Conservation (phyloP, 2,888 invertebrate genomes). For the Agrotis clavis region DNA sequence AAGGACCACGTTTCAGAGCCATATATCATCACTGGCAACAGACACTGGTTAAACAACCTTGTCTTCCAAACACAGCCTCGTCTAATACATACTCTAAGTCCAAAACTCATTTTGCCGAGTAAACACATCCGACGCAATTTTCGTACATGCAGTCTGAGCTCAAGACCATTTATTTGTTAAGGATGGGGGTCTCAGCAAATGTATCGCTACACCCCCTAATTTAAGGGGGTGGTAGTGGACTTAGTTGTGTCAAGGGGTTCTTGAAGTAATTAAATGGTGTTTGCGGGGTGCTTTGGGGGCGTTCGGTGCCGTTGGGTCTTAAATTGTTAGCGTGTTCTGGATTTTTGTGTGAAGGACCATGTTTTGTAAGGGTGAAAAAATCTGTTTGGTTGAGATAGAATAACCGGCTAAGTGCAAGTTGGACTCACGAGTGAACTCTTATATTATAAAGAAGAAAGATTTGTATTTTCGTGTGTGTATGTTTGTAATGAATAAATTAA, state of each 20-base stretch:
- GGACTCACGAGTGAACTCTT: too few species aligned
- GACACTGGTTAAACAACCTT: too few species aligned
- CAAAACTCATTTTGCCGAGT: conserved; percentile 59
- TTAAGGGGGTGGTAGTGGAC: conserved; percentile 48
- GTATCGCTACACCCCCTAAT: conserved; percentile 57
- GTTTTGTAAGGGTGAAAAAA: not conserved
- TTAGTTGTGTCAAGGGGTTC: conserved; percentile 48
- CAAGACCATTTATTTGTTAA: conserved; percentile 63
- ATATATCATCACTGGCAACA: too few species aligned
- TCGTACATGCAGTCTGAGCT: conserved; percentile 54
- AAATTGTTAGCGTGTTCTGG: not conserved
- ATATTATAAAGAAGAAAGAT: too few species aligned
- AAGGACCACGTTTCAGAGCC: too few species aligned
- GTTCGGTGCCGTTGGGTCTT: not conserved
- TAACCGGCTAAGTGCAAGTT: too few species aligned
- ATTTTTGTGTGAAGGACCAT: conserved; percentile 14
- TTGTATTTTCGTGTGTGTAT: too few species aligned
- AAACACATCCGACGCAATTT: conserved; percentile 60
- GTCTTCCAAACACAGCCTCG: not conserved
- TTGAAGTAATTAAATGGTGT: conserved; percentile 56
- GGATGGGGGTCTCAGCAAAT: conserved; percentile 56
- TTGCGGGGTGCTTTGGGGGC: conserved; percentile 22
- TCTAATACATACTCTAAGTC: conserved; percentile 34
- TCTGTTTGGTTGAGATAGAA: not conserved
- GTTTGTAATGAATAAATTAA: too few species aligned